Base-by-base conservation (phyloP, 2,797 vertebrate species). In the Anguilla obscura region DNA sequence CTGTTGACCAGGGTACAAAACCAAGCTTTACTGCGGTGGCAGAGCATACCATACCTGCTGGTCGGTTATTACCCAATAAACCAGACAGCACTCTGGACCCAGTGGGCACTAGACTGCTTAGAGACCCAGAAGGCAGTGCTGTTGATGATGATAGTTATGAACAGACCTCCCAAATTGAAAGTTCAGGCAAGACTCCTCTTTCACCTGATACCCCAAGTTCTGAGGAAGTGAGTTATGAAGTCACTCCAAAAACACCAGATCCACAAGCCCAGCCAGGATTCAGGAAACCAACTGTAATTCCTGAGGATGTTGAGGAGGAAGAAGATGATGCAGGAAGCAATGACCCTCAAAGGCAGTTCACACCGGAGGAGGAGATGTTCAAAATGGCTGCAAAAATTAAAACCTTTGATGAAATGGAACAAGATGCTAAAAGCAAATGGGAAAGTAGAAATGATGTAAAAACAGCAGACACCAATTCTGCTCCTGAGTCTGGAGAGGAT, bases 321-420 rank as follows among this genome's bases (percentile, higher is more conserved):
- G 95, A 96, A 79, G 94, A 30, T 66, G 85, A 85, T 88, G 79
- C 90, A 0, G 96, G 96, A 91, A 95, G 90, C 0, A 95, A 88
- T 0, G 95, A 96, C 76, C 95, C 94, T 83, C 96, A 93, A 91
- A 98, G 95, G 91, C 96, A 97, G 89, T 96, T 98, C 84, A 99
- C 98, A 0, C 98, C 98, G 0, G 98, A 99, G 89, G 98, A 99
- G 90, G 97, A 98, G 89, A 99, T 99, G 98, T 99, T 99, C 93
- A 99, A 99, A 95, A 99, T 99, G 97, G 98, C 97, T 89, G 96
- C 98, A 92, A 99, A 98, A 93, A 96, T 99, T 58, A 98, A 98
- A 96, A 99, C 93, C 71, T 99, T 99, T 91, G 98, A 98, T 89
- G 97, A 99, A 91, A 96, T 99, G 92, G 98, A 99, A 88, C 96